Base-by-base conservation (phyloP, 2,113 vertebrate genomes). In the Sylvilagus bachmani region DNA sequence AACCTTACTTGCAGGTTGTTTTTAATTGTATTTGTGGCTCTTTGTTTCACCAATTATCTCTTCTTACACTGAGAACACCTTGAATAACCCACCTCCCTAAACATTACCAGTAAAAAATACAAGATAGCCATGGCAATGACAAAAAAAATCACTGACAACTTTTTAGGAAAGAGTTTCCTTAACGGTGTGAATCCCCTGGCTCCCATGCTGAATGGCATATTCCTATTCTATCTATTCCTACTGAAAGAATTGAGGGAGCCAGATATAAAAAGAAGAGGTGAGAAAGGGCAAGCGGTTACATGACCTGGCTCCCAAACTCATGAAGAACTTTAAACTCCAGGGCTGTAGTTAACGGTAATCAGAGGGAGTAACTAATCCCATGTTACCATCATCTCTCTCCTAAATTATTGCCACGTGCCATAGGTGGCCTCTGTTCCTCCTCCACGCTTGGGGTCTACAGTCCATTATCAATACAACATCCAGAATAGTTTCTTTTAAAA, bases 11-110 rank as follows among this genome's bases (percentile, higher is more conserved):
- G 6, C 36, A 25, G 33, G n/a, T 71, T 27, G 13, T 71, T 78
- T 70, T 33, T 55, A 61, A 58, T 13, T 22, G 69, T 31, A 36
- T 51, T 88, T 93, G 21, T 53, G 70, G 3, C 53, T 95, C 44
- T 92, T 70, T 81, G 14, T 58, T 29, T 93, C n/a, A 74, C 33
- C 10, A 44, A 62, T 80, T 85, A 77, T 55, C 31, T 58, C 17
- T 74, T 58, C 13, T 95, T 79, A 64, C 4, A 66, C 24, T 27
- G 36, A 49, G n/a, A 91, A 70, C 10, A 85, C 24, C 10, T 44
- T 74, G 44, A 92, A 33, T 58, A 73, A 90, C 33, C 66, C 82
- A 81, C 31, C 25, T 36, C 31, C 64, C 22, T 90, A 80, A 92
- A 36, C 6, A 24, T 22, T 33, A 58, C 55, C 31, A 6, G 44